Conservation (phyloP, 2,888 invertebrate species). For the Galerucella calmariensis region DNA sequence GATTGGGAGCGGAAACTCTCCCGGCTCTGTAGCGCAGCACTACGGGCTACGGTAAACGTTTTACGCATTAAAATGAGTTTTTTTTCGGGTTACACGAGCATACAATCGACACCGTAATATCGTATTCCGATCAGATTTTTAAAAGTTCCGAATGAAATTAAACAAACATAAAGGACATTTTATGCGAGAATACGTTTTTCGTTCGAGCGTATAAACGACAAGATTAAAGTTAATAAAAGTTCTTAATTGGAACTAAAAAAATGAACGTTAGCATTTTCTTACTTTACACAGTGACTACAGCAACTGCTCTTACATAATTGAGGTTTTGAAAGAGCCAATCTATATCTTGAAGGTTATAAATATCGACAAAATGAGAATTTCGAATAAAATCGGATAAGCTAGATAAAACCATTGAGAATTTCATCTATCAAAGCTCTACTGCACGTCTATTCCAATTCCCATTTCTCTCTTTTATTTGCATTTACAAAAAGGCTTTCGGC, state of each 20-base stretch:
- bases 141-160: slow-evolving; percentile 28
- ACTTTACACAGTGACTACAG: no score
- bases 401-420: no score
- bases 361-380: no score
- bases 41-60: slow-evolving; percentile 24
- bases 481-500: no score
- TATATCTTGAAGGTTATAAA: no score
- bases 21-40: slow-evolving; percentile 16
- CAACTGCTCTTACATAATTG: no score
- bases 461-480: no score
- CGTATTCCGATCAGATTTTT: slow-evolving; percentile 34
- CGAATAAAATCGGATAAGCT: no score
- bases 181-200: slow-evolving; percentile 15
- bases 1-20: slow-evolving; percentile 26
- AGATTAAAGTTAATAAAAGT: neutral
- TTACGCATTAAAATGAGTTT: slow-evolving; percentile 36
- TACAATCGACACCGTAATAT: slow-evolving; percentile 21
- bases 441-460: no score
- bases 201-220: neutral
- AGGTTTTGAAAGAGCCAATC: no score
- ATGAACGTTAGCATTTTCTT: no score
- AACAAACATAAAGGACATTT: slow-evolving; percentile 30
- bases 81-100: slow-evolving; percentile 20
- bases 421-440: no score
- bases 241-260: neutral